These are phyloP conservation scores for Vulpes lagopus DNA, from an alignment of 2,113 vertebrate genomes.

Conservation along the genomic window DNA sequence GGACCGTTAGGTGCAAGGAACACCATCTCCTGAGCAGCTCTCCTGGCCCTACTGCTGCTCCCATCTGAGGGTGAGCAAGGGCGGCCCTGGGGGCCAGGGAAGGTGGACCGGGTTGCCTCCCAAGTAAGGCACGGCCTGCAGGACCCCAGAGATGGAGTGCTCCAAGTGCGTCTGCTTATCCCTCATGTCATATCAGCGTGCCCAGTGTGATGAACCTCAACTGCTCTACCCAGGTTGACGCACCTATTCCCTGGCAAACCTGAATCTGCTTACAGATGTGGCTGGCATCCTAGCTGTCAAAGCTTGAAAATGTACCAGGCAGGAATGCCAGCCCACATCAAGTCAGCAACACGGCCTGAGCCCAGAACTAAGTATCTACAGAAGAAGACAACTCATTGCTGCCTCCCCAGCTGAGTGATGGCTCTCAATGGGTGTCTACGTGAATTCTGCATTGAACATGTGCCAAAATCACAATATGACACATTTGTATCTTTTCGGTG, in stretches of 20 bases:
- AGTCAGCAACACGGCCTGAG: neutral
- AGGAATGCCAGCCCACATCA: fast-evolving
- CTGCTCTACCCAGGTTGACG: fast-evolving
- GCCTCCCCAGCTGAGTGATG: neutral
- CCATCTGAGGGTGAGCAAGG: fast-evolving
- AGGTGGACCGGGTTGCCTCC: fast-evolving
- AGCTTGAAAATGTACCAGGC: neutral
- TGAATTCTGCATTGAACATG: neutral
- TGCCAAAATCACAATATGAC: neutral
- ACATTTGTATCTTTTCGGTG: neutral
- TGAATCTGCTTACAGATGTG: fast-evolving
- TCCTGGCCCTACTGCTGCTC: fast-evolving
- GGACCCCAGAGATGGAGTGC: fast-evolving
- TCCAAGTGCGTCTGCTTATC: fast-evolving
- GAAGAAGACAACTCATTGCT: fast-evolving
- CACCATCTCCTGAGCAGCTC: fast-evolving
- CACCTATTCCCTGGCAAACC: fast-evolving
- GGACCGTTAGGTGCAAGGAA: neutral
- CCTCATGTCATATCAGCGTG: fast-evolving
- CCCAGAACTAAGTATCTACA: neutral
- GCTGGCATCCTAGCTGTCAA: fast-evolving
- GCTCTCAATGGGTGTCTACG: too few species aligned
- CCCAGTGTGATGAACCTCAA: neutral
- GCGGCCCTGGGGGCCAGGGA: fast-evolving
- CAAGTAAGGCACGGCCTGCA: too few species aligned